Evolutionary conservation across 2,113 vertebrate genomes (phyloP).

Genomic region (Alethe diademata): DNA sequence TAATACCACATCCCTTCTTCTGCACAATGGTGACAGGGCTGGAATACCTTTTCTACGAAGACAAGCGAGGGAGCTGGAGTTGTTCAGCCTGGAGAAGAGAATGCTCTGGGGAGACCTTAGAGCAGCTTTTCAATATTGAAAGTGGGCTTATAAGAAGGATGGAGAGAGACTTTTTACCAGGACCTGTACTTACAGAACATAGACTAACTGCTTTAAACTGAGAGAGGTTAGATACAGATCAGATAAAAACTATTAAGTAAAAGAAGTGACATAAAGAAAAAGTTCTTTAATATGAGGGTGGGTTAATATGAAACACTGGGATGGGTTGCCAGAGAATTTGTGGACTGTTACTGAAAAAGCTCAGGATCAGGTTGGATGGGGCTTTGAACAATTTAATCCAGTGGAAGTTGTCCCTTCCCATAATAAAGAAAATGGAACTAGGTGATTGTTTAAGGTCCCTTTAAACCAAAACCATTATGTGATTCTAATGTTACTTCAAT

Average conservation of each 20-base stretch:
- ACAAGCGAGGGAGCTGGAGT: not conserved
- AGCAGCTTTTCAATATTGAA: not conserved
- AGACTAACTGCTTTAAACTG: not conserved
- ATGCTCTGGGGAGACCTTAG: not conserved
- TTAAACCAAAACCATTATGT: not conserved
- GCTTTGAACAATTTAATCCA: not conserved
- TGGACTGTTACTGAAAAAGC: not conserved
- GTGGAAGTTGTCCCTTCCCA: not conserved
- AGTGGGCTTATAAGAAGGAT: not conserved
- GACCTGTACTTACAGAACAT: not conserved
- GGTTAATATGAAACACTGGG: not conserved
- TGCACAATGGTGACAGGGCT: not conserved
- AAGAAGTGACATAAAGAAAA: not conserved
- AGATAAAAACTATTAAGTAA: not conserved
- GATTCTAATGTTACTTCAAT: not conserved
- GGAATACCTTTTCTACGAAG: not conserved
- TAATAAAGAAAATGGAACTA: not conserved
- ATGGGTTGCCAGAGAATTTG: not conserved
- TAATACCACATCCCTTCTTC: not conserved
- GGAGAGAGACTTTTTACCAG: not conserved
- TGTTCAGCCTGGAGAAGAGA: not conserved
- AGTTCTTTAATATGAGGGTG: no score
- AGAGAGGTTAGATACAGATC: not conserved
- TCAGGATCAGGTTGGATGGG: not conserved
- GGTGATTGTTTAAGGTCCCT: not conserved